Evolutionary conservation across 2,888 invertebrate genomes (phyloP).

Genomic region (Cryptosula pallasiana): DNA sequence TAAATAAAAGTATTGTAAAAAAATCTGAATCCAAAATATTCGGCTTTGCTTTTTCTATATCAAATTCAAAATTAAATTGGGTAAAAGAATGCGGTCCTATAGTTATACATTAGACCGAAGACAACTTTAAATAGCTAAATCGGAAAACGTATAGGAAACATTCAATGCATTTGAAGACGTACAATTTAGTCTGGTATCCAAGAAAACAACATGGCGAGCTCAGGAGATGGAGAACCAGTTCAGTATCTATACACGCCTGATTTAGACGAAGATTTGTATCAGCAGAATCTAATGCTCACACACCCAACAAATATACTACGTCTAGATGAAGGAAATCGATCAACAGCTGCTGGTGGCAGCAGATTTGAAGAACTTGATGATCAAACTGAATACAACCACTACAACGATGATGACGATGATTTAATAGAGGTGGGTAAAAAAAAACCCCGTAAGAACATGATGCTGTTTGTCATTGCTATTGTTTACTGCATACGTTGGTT

Average conservation of each 20-base stretch:
- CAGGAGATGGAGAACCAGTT: constrained; percentile 20
- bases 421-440: not conserved
- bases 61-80: too few relatives aligned
- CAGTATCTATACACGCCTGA: constrained; percentile 23
- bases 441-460: too few relatives aligned
- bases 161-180: too few relatives aligned
- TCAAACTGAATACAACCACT: constrained; percentile 25
- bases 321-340: constrained; percentile 33
- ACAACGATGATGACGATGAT: not conserved
- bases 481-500: too few relatives aligned
- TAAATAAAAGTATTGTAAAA: too few relatives aligned
- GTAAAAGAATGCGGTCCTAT: too few relatives aligned
- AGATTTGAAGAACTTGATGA: constrained; percentile 20
- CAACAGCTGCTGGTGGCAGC: not conserved
- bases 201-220: constrained; percentile 24
- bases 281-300: constrained; percentile 34
- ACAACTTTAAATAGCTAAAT: too few relatives aligned
- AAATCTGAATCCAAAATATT: too few relatives aligned
- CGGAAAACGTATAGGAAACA: too few relatives aligned
- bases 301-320: constrained; percentile 39
- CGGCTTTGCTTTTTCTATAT: too few relatives aligned
- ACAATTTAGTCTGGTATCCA: not conserved
- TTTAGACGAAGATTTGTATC: constrained; percentile 28
- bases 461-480: too few relatives aligned
- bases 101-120: too few relatives aligned